These are phyloP conservation scores for Ceyx melanurus DNA, from an alignment of 2,113 vertebrate species.

Conservation along the genomic window DNA sequence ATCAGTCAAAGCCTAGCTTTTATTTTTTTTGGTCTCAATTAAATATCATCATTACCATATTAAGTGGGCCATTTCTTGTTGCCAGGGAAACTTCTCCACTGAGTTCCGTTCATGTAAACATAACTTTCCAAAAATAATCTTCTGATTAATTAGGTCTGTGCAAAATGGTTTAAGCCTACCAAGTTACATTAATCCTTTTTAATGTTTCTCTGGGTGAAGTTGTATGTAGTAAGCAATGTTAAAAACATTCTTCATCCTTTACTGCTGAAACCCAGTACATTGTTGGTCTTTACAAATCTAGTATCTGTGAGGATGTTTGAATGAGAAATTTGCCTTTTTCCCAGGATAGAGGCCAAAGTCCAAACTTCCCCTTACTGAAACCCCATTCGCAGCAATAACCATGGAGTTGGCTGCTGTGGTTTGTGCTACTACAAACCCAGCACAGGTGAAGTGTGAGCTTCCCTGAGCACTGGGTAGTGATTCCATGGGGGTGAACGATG, in stretches of 20 bases:
- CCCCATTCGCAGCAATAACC: background rate
- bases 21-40: background rate
- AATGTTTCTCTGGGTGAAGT: background rate
- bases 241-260: background rate
- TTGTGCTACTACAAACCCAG: background rate
- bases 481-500: background rate
- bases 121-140: constrained; percentile 66
- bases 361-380: background rate
- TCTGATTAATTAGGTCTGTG: constrained; percentile 56
- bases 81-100: constrained; percentile 56
- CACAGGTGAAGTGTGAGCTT: background rate
- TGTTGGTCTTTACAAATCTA: background rate
- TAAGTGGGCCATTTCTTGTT: constrained; percentile 67
- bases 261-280: background rate
- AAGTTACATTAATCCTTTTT: background rate
- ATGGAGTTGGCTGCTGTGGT: background rate
- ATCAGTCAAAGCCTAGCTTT: constrained; percentile 7
- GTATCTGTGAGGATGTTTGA: background rate
- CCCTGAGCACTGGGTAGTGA: background rate
- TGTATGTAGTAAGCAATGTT: background rate
- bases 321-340: background rate
- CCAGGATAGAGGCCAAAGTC: background rate
- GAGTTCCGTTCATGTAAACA: constrained; percentile 57
- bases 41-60: constrained; percentile 62
- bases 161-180: background rate